Evolutionary conservation across 2,888 invertebrate genomes (phyloP), one percentile per base, ranked within the genome.

Genomic region (Zaprionus bogoriensis): DNA sequence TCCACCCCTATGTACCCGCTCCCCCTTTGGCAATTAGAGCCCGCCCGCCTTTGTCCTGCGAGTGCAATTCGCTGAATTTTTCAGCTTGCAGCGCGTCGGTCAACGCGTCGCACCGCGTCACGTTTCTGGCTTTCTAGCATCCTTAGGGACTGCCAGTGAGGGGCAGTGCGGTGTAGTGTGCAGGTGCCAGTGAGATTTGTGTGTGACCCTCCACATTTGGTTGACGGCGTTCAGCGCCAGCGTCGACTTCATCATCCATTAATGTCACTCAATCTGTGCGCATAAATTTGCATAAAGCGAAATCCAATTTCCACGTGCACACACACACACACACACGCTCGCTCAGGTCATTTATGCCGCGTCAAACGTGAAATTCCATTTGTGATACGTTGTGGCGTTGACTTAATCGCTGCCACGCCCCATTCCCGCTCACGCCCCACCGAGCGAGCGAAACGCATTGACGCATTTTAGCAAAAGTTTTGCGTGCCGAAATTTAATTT

Each of bases 261-360:
- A 85, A 82, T 82, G 81, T 82, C 81, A 76, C 79, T 82, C 83
- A 81, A 81, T 81, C 81, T 79, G 80, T 79, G 80, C 79, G 83
- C 83, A 85, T 73, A 81, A 78, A 81, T 81, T 85, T 85, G 86
- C 83, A 85, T 85, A 81, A 82, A 76, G 66, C 74, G 64, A 81
- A 81, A 85, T 81, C 81, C 81, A 85, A 82, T 85, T 81, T 81
- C 47, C 65, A 72, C 63, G 51, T 63, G 50, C 42, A 39, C 54
- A 25, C 57, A 41, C 42, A 46, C 51, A 50, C 52, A 17, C 53
- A 36, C 46, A 12, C 55, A 32, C 58, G 10, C 19, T 19, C 38
- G 17, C 36, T 14, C 38, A 39, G 20, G 38, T 39, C 20, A 20
- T 39, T 36, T 36, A 36, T 9, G 32, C 32, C 32, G 41, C n/a